Conservation (phyloP, 2,888 invertebrate genomes). For the Zhuqinia jingwanae region DNA sequence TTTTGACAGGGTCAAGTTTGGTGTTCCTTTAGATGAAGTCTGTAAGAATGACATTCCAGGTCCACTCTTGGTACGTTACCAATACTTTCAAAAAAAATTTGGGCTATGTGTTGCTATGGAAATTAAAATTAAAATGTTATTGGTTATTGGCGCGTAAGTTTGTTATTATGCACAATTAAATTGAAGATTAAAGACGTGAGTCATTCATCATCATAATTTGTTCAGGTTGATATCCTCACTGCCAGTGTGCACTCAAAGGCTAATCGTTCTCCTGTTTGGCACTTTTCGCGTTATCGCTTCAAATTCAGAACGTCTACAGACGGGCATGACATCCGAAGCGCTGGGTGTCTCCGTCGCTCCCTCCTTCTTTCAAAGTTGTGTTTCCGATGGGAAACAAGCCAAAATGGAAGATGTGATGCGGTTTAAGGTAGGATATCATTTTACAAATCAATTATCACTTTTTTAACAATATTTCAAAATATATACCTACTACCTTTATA, state of each 20-base stretch:
- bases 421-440: constrained; percentile 87
- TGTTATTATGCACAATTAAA: background rate
- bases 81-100: too few relatives aligned
- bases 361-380: constrained; percentile 97
- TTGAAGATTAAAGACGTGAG: background rate
- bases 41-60: constrained; percentile 98
- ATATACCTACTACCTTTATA: too few relatives aligned
- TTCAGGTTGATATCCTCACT: constrained; percentile 92
- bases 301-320: constrained; percentile 93
- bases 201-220: constrained; percentile 35
- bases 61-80: constrained; percentile 89
- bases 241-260: constrained; percentile 94
- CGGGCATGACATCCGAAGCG: constrained; percentile 97
- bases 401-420: constrained; percentile 97
- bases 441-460: too few relatives aligned
- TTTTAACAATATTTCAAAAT: too few relatives aligned
- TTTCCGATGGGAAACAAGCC: constrained; percentile 96
- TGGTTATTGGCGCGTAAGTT: background rate
- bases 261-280: constrained; percentile 96
- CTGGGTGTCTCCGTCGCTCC: constrained; percentile 93
- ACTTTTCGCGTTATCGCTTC: constrained; percentile 97
- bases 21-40: constrained; percentile 94
- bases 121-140: too few relatives aligned
- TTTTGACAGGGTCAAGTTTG: constrained; percentile 90
- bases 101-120: too few relatives aligned